Conservation (phyloP, 2,888 invertebrate species). For the Drosophila putrida region DNA sequence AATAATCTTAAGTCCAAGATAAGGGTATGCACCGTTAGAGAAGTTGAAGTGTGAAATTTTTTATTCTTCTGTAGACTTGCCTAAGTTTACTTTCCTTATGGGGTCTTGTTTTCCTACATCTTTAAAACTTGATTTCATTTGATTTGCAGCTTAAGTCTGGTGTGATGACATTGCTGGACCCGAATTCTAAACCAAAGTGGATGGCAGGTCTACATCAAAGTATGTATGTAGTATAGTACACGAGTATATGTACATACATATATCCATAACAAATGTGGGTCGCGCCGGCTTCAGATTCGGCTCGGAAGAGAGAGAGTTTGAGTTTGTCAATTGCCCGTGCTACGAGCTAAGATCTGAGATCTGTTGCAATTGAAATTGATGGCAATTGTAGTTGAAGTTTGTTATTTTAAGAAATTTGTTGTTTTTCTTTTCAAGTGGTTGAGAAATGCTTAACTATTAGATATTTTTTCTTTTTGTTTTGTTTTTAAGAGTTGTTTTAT, state of each 20-base stretch:
- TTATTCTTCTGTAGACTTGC: background rate
- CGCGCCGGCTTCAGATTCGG: conserved; percentile 34
- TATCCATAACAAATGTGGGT: conserved; percentile 60
- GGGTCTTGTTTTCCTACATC: conserved; percentile 19
- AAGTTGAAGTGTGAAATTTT: background rate
- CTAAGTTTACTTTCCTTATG: conserved; percentile 10
- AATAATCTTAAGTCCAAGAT: no score
- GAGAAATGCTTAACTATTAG: conserved; percentile 30
- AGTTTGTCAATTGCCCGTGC: conserved; percentile 67
- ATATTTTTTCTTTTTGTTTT: conserved; percentile 29
- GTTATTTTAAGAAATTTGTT: conserved; percentile 64
- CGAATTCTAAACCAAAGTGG: conserved; percentile 49
- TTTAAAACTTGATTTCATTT: conserved; percentile 56
- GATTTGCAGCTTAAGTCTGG: conserved; percentile 47
- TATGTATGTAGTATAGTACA: conserved; percentile 9
- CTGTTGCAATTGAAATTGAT: conserved; percentile 67
- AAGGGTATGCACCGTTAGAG: background rate
- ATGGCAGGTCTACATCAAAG: conserved; percentile 41
- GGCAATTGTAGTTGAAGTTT: conserved; percentile 66
- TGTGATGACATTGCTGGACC: conserved; percentile 66
- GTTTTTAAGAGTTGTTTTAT: conserved; percentile 39
- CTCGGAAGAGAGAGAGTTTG: conserved; percentile 44
- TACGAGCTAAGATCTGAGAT: conserved; percentile 36
- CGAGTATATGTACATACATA: background rate
- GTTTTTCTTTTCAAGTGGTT: conserved; percentile 45